These are phyloP conservation scores for Heterohyrax brucei DNA, from an alignment of 2,797 vertebrate genomes.

Conservation along the genomic window DNA sequence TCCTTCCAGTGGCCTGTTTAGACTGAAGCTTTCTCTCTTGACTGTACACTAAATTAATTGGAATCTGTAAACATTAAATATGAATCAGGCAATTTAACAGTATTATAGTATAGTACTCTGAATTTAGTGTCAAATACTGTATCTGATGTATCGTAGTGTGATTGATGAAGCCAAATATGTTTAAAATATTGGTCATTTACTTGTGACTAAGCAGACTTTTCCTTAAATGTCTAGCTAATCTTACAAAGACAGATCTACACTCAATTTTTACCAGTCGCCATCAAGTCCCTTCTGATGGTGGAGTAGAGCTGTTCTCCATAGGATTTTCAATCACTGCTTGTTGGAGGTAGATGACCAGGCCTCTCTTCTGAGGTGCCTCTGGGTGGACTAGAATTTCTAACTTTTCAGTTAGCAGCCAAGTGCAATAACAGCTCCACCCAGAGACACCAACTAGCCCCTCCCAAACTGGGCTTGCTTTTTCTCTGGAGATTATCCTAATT, in stretches of 20 bases:
- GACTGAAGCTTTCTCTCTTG: neutral
- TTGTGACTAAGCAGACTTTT: neutral
- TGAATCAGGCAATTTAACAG: constrained; percentile 4
- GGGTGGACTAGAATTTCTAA: no score
- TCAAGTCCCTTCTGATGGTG: no score
- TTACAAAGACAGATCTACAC: neutral
- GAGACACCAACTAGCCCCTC: neutral
- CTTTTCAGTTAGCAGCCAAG: no score
- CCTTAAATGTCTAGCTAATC: neutral
- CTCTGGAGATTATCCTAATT: neutral
- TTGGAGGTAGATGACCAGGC: no score
- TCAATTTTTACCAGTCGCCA: neutral
- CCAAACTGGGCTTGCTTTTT: neutral
- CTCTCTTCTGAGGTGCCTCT: no score
- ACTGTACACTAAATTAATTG: neutral
- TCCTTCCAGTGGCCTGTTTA: neutral
- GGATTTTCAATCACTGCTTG: no score
- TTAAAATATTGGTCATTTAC: neutral
- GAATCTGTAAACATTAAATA: neutral
- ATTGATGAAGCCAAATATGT: neutral
- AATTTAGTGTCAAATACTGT: neutral
- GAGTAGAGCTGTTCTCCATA: no score
- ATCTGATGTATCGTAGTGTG: neutral
- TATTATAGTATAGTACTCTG: neutral
- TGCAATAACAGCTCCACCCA: no score